Conservation (phyloP, 2,113 vertebrate species). For the Petrocephalus zakoni region DNA sequence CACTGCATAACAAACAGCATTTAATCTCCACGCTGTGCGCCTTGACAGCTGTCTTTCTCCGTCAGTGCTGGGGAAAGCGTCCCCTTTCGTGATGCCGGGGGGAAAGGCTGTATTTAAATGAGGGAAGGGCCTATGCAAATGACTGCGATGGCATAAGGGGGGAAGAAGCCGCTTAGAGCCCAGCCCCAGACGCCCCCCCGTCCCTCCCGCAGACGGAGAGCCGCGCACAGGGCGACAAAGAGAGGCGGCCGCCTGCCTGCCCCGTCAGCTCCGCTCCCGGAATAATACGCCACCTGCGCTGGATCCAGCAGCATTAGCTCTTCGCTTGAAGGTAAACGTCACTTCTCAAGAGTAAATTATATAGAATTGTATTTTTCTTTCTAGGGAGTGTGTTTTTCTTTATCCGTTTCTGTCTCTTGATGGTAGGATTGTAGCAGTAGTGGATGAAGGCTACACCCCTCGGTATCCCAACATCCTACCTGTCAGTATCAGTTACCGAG, state of each 20-base stretch:
- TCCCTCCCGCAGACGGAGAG: conserved; percentile 26
- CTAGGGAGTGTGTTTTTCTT: neutral
- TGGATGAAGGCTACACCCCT: neutral
- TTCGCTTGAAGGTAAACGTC: neutral
- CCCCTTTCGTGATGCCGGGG: neutral
- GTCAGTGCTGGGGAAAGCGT: neutral
- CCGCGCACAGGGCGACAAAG: conserved; percentile 53
- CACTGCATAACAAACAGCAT: neutral
- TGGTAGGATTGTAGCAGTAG: neutral
- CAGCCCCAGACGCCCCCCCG: conserved; percentile 46
- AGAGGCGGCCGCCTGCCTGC: conserved; percentile 36
- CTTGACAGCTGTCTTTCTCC: neutral
- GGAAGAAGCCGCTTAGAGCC: conserved; percentile 62
- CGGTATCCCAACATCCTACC: neutral
- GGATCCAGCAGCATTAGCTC: neutral
- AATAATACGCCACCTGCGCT: neutral
- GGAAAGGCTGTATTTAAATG: conserved; percentile 59
- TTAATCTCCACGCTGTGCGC: neutral
- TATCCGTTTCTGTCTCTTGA: neutral
- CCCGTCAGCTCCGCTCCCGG: neutral
- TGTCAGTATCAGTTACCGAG: neutral
- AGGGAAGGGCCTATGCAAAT: conserved; percentile 64
- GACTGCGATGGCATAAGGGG: conserved; percentile 48
- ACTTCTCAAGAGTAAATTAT: neutral
- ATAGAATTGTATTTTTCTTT: neutral